Evolutionary conservation across 2,888 invertebrate genomes (phyloP).

Genomic region (Patella pellucida): DNA sequence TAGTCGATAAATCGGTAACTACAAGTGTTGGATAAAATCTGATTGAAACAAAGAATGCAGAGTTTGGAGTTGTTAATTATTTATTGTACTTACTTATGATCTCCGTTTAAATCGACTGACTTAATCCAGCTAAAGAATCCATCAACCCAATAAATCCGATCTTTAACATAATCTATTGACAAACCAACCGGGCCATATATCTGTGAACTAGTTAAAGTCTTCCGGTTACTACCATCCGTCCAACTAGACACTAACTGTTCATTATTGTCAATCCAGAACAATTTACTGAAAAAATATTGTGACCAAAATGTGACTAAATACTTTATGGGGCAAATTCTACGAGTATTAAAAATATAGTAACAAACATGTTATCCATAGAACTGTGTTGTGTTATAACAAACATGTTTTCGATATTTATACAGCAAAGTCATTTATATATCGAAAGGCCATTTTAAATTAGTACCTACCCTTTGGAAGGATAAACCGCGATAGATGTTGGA

Average conservation of each 20-base stretch:
- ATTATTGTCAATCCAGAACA: background rate
- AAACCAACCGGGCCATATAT: background rate
- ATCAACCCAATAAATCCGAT: background rate
- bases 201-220: background rate
- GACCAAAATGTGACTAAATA: too few relatives aligned
- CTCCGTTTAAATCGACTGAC: background rate
- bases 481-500: background rate
- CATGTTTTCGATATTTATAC: too few relatives aligned
- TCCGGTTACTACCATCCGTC: background rate
- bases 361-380: too few relatives aligned
- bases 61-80: too few relatives aligned
- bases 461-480: background rate
- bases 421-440: too few relatives aligned
- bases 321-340: too few relatives aligned
- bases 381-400: too few relatives aligned
- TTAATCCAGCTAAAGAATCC: background rate
- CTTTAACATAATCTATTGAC: background rate
- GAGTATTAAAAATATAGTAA: too few relatives aligned
- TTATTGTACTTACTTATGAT: background rate
- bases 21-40: too few relatives aligned
- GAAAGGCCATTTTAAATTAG: background rate
- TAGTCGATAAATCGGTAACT: too few relatives aligned
- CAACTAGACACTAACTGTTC: background rate
- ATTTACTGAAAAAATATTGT: background rate
- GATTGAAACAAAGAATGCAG: too few relatives aligned